These are phyloP conservation scores for Leucoraja erinaceus DNA, from an alignment of 2,113 vertebrate species.

Conservation along the genomic window DNA sequence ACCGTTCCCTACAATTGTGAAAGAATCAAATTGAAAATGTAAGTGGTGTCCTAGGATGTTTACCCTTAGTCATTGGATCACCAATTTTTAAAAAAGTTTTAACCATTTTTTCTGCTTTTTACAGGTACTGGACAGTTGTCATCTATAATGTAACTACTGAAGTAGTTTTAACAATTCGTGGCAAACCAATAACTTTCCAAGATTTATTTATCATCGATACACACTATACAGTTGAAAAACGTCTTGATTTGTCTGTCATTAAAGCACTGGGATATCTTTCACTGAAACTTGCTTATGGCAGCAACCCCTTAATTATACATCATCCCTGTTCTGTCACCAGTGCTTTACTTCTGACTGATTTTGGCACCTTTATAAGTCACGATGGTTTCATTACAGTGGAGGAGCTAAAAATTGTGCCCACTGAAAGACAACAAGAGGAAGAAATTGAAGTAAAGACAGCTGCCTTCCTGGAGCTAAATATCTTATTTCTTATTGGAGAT, in stretches of 20 bases:
- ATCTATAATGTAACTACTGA: conserved; percentile 23
- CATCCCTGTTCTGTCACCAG: background rate
- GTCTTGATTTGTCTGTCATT: no score
- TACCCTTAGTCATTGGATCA: background rate
- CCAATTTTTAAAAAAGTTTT: background rate
- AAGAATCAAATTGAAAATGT: background rate
- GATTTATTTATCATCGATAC: conserved; percentile 25
- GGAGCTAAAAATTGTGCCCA: conserved; percentile 29
- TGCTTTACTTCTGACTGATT: background rate
- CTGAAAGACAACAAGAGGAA: background rate
- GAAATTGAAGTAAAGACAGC: background rate
- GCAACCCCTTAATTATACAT: background rate
- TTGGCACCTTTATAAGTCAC: conserved; percentile 21
- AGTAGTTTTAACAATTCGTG: background rate
- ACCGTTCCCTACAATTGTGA: no score
- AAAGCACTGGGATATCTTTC: conserved; percentile 11
- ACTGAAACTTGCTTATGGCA: background rate
- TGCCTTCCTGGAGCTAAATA: background rate
- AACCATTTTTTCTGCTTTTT: background rate
- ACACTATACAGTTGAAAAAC: background rate
- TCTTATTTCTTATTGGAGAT: conserved; percentile 28
- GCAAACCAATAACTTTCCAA: conserved; percentile 17
- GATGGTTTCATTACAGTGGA: conserved; percentile 14
- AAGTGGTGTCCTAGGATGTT: background rate
- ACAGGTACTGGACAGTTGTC: conserved; percentile 7